Evolutionary conservation across 2,888 invertebrate species (phyloP), one percentile per base, ranked within the genome.

Genomic region (Blastobasis adustella): DNA sequence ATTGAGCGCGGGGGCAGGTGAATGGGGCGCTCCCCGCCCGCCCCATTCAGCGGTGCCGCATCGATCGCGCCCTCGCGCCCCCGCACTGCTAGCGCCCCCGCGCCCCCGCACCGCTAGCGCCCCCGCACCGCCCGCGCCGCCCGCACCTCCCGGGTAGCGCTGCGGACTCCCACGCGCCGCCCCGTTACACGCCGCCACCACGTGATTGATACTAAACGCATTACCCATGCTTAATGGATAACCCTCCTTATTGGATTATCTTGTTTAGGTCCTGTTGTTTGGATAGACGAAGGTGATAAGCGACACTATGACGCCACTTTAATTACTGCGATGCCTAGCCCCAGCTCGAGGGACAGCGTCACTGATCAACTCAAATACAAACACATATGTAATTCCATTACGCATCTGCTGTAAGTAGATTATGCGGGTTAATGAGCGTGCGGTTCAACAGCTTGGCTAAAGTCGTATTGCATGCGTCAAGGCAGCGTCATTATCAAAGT

Each of bases 1-100:
- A 86, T 87, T 86, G 85, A 87, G 83, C 7, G 49, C 46, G 49
- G 82, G 79, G 83, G 82, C 76, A 79, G 84, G 79, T 85, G 83
- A 86, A 85, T 85, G 86, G 82, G 60, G 75, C 61, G 59, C 70
- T 73, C 68, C 54, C 60, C 67, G 74, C 67, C 77, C 67, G 74
- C 67, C 77, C 77, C 76, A 80, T 81, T 81, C 80, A 63, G 78
- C 62, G 63, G 58, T 62, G 60, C 67, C 75, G 71, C 38, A 6
- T 5, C 8, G 23, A 83, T 85, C 85, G 84, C 84, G 82, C 67
- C 70, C 63, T 64, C 71, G 54, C 69, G 69, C 63, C 66, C 61
- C 61, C 56, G 58, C n/a, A n/a, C n/a, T n/a, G n/a, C n/a, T n/a
- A n/a, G n/a, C 57, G 61, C 61, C 61, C 58, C 65, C 63, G 50